phyloP scores from a whole-genome alignment of 2,113 vertebrate species.

The Danionella cerebrum region DNA sequence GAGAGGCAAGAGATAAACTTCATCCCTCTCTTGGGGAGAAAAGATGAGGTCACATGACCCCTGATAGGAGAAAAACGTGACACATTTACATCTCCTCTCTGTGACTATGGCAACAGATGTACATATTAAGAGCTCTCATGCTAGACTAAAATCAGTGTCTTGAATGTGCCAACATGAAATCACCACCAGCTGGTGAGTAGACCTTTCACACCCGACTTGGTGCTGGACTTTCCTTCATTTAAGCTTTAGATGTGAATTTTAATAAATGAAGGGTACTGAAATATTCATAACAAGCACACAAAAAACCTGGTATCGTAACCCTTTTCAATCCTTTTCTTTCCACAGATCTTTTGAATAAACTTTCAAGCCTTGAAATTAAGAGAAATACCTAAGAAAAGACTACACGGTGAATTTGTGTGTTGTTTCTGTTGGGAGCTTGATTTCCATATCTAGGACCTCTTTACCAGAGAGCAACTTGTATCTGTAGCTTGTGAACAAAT shows the following conservation, averaged over 20 bases:
- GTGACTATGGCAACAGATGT: conserved; percentile 29
- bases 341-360: too few species aligned
- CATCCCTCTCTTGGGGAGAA: conserved; percentile 27
- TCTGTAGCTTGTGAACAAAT: too few species aligned
- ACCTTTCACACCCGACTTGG: not conserved
- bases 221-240: not conserved
- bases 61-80: conserved; percentile 25
- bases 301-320: too few species aligned
- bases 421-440: too few species aligned
- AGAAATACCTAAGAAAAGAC: too few species aligned
- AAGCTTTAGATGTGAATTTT: not conserved
- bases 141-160: not conserved
- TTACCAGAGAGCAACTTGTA: too few species aligned
- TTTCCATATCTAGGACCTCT: too few species aligned
- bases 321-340: too few species aligned
- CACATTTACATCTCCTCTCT: not conserved
- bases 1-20: conserved; percentile 33
- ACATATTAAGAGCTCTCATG: not conserved
- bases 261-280: too few species aligned
- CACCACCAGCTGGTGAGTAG: not conserved
- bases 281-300: too few species aligned
- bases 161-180: not conserved
- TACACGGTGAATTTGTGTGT: too few species aligned
- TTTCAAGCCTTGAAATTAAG: too few species aligned
- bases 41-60: conserved; percentile 39